Base-by-base conservation (phyloP, 2,888 invertebrate species). In the Pharmacophagus antenor region DNA sequence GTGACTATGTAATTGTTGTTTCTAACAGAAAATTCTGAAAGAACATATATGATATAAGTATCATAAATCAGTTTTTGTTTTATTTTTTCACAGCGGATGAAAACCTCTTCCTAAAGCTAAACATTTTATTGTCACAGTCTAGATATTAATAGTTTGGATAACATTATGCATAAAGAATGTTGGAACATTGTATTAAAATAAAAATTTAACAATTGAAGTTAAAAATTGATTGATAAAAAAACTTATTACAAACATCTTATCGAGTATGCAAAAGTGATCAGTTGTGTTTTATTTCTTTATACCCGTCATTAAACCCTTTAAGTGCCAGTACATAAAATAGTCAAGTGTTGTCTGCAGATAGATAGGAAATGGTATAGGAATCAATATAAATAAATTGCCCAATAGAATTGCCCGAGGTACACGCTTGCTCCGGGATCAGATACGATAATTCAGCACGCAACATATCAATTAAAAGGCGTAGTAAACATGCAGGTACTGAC, bases 351-450 rank as follows among this genome's bases (percentile, higher is more conserved):
- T 83, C 77, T 78, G 70, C 67, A 73, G 70, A 68, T 72, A 75
- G 79, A 79, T 82, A 82, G 77, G 75, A 79, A 83, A 80, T 77
- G 70, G 78, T 79, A 80, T 80, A 73, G 72, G 79, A 85, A 81
- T 84, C 84, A 83, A 86, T 88, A 86, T 84, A 85, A 85, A 86
- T 85, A 84, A 82, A 88, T 85, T 82, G 79, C 72, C 79, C 81
- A 82, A 84, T 84, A 84, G 85, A 82, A 84, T 80, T 74, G 84
- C 87, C 84, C 63, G 74, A 69, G 82, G 82, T 75, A 82, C 77
- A 80, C 72, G 80, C 73, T 71, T 67, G 73, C 71, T 72, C 71
- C 69, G 70, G 71, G 78, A 85, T 83, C 85, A 82, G 79, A 80
- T 80, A 78, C 81, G 72, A 88, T 85, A 84, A 84, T 77, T 85